Percentiles rank a stretch among this genome's conserved stretches.
phyloP scores from a whole-genome alignment of 1,140 invertebrate species.

The Armadillidium nasatum region DNA sequence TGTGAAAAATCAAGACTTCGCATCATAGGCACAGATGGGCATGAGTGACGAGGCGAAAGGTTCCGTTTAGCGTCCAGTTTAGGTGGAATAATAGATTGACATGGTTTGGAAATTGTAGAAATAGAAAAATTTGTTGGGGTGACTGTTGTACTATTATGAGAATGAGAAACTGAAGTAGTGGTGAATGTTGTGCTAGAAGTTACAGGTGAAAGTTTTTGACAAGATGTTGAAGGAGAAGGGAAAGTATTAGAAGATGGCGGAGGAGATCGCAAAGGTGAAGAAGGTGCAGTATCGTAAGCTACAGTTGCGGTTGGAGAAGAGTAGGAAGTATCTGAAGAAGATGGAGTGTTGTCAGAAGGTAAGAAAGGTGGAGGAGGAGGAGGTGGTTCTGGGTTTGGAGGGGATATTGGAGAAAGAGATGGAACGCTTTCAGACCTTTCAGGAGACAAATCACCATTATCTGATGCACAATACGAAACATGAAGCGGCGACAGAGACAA shows the following conservation, averaged over 20 bases:
- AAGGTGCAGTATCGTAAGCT: not conserved
- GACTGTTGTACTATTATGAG: not conserved
- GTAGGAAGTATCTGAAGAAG: not conserved
- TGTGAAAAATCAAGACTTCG: conserved; percentile 53
- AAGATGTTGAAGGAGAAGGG: not conserved
- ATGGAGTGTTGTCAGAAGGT: not conserved
- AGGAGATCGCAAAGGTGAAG: not conserved
- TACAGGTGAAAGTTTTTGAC: not conserved
- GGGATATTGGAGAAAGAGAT: conserved; percentile 2
- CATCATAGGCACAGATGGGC: not conserved
- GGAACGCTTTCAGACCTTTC: conserved; percentile 5
- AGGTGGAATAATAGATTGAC: not conserved
- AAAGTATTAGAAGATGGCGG: not conserved
- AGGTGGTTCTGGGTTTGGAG: conserved; percentile 7
- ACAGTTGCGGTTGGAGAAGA: not conserved
- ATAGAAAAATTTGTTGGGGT: not conserved
- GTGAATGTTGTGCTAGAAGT: not conserved
- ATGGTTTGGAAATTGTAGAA: not conserved
- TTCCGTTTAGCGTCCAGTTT: not conserved
- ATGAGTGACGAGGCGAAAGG: not conserved
- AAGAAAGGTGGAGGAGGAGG: conserved; percentile 8
- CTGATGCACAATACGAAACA: not conserved
- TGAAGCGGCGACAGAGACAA: not conserved
- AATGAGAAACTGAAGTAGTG: conserved; percentile 16
- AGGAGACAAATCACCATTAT: not conserved